A percentile compares a stretch with the other conserved stretches of the same genome.
Evolutionary conservation across 2,797 vertebrate species (phyloP).

Genomic region (Ctenopoma multispine): DNA sequence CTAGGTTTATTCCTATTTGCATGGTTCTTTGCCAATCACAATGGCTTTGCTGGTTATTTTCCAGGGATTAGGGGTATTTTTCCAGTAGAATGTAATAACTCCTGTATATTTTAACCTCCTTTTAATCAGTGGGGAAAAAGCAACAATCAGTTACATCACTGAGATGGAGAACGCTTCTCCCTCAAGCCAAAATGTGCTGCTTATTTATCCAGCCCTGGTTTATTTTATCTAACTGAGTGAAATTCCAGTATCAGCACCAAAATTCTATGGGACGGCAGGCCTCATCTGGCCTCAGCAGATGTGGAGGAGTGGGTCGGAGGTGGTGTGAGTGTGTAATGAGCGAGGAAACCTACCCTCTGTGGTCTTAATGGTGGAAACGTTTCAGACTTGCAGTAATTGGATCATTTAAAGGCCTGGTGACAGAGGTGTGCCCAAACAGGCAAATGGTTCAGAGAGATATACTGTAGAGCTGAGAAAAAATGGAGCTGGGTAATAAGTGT

Average conservation of each 20-base stretch:
- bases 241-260: conserved; percentile 75
- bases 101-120: conserved; percentile 78
- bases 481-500: conserved; percentile 1
- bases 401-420: conserved; percentile 62
- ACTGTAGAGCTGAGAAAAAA: conserved; percentile 2
- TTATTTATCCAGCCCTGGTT: conserved; percentile 85
- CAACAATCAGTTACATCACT: conserved; percentile 81
- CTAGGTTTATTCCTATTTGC: conserved; percentile 46
- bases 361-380: conserved; percentile 61
- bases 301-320: conserved; percentile 43
- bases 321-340: conserved; percentile 14
- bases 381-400: conserved; percentile 54
- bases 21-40: conserved; percentile 70
- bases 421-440: conserved; percentile 43
- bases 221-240: conserved; percentile 84
- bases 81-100: conserved; percentile 76
- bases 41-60: conserved; percentile 79
- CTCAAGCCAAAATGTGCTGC: conserved; percentile 65
- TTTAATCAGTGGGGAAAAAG: conserved; percentile 84
- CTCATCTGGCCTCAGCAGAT: conserved; percentile 61
- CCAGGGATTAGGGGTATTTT: conserved; percentile 78
- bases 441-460: conserved; percentile 2
- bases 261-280: conserved; percentile 27
- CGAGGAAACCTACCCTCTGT: conserved; percentile 13
- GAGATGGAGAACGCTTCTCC: conserved; percentile 45